These are phyloP conservation scores for Echinometra lucunter DNA, from an alignment of 53 echinoderm and acorn worm species.

Conservation along the genomic window DNA sequence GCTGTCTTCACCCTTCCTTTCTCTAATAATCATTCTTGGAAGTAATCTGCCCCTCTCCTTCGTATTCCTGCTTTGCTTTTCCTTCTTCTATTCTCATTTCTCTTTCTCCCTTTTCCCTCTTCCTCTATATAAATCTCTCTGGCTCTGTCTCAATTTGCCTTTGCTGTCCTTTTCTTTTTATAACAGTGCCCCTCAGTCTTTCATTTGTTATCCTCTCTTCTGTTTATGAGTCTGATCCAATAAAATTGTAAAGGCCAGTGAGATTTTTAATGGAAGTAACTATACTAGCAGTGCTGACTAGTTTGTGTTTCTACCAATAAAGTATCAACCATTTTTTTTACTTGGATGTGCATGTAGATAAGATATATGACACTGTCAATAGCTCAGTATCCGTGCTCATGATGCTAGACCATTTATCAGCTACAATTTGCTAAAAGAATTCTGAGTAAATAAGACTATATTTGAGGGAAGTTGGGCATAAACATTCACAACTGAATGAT, in stretches of 20 bases:
- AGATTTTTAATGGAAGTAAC: background rate
- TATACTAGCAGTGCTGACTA: background rate
- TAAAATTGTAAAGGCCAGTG: background rate
- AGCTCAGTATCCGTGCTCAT: background rate
- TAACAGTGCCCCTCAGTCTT: background rate
- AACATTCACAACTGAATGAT: no score
- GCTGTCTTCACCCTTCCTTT: background rate
- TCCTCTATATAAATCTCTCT: background rate
- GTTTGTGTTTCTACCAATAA: background rate
- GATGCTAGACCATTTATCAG: no score
- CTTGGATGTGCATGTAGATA: background rate
- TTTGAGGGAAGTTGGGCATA: no score
- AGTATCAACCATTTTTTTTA: background rate
- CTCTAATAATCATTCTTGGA: background rate
- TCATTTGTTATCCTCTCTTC: background rate
- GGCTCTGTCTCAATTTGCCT: background rate
- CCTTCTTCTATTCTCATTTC: background rate
- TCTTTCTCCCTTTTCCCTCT: background rate
- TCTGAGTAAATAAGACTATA: no score
- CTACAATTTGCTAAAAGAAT: no score
- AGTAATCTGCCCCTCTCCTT: background rate
- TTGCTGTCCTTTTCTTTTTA: background rate
- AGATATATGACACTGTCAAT: background rate
- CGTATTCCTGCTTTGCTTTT: background rate
- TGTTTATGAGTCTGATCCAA: background rate